Percentiles rank a stretch among this genome's conserved stretches.
Evolutionary conservation across 2,888 invertebrate species (phyloP).

Genomic region (Mesorhabditis spiculigera): DNA sequence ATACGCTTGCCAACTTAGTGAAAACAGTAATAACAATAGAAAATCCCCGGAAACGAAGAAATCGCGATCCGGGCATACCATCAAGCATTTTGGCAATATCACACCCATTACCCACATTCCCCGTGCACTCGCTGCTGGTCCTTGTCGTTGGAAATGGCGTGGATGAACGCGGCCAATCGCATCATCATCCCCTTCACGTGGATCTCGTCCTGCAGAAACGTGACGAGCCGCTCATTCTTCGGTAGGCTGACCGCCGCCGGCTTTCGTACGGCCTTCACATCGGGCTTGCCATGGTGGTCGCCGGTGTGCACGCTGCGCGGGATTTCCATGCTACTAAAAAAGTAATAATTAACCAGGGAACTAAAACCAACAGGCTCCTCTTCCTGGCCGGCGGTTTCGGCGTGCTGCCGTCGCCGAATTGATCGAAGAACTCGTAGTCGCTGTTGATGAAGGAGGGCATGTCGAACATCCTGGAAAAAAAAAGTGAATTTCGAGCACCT

Average conservation of each 20-base stretch:
- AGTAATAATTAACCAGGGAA: background rate
- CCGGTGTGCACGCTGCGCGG: background rate
- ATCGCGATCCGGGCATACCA: no score
- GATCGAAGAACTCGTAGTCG: background rate
- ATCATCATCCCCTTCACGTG: background rate
- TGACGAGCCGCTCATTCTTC: background rate
- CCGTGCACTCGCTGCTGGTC: slow-evolving; percentile 4
- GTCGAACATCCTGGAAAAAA: background rate
- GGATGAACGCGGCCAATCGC: background rate
- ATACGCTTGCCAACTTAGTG: no score
- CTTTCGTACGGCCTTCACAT: no score
- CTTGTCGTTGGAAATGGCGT: background rate
- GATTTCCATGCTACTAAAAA: background rate
- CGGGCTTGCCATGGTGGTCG: background rate
- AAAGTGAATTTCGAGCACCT: background rate
- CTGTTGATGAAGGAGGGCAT: background rate
- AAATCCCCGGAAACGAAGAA: no score
- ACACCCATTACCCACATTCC: background rate
- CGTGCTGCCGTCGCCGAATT: background rate
- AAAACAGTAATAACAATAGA: no score
- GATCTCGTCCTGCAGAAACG: background rate
- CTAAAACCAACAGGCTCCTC: background rate
- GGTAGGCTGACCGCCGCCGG: background rate
- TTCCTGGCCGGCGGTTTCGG: background rate
- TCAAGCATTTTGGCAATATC: no score